A percentile compares a stretch with the other conserved stretches of the same genome.
These are phyloP conservation scores for Meghimatium bilineatum DNA, from an alignment of 2,888 invertebrate genomes.

Conservation along the genomic window DNA sequence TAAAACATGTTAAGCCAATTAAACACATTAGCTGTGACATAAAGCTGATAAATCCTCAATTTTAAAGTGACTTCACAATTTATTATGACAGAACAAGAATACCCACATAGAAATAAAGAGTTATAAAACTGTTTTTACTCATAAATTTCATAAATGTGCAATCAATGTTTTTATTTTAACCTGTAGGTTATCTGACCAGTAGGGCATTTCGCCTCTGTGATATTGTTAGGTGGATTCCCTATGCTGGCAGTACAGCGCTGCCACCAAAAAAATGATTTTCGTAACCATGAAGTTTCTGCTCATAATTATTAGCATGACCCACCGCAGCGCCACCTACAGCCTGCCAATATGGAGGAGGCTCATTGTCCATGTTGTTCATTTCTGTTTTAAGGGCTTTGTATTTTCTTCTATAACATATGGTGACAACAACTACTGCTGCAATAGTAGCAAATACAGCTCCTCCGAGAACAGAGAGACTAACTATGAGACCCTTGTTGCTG, in stretches of 20 bases:
- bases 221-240: not conserved
- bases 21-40: too few relatives aligned
- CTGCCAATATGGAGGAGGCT: slow-evolving; percentile 24
- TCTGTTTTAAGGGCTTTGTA: not conserved
- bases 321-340: not conserved
- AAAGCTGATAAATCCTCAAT: too few relatives aligned
- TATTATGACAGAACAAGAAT: too few relatives aligned
- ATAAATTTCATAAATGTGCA: not conserved
- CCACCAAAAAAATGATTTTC: not conserved
- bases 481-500: not conserved
- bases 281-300: not conserved
- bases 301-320: not conserved
- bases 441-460: not conserved
- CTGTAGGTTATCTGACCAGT: not conserved
- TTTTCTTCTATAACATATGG: slow-evolving; percentile 1
- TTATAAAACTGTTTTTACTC: too few relatives aligned
- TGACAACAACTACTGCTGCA: not conserved
- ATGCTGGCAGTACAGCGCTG: not conserved
- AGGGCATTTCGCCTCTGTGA: not conserved
- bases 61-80: too few relatives aligned
- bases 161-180: not conserved
- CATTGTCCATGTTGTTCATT: not conserved
- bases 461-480: not conserved
- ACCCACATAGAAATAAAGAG: too few relatives aligned
- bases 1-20: too few relatives aligned